Evolutionary conservation across 2,797 vertebrate genomes (phyloP).

Genomic region (Premnoplex brunnescens): DNA sequence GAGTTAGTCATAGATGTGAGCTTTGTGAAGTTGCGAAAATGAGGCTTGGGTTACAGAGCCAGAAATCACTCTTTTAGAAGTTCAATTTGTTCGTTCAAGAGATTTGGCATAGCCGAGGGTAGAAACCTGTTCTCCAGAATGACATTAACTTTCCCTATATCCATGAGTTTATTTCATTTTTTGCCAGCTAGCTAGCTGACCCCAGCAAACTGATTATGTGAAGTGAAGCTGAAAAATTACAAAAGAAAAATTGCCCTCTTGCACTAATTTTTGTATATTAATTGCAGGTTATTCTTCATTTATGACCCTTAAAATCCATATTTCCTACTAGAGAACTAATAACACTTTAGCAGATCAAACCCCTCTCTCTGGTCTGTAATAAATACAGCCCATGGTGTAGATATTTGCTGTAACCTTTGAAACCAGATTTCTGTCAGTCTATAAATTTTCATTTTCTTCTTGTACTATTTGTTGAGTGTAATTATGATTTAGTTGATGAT

Average conservation of each 20-base stretch:
- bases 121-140: not conserved
- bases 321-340: not conserved
- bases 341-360: not conserved
- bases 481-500: not conserved
- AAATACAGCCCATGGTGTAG: not conserved
- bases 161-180: not conserved
- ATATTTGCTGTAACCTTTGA: not conserved
- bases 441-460: not conserved
- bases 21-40: conserved; percentile 28
- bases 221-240: not conserved
- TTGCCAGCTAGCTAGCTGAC: not conserved
- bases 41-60: not conserved
- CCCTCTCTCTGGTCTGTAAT: not conserved
- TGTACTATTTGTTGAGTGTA: not conserved
- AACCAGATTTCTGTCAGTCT: not conserved
- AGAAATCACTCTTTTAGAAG: conserved; percentile 36
- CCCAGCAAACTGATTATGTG: not conserved
- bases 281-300: conserved; percentile 15
- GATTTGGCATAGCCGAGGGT: not conserved
- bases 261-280: conserved; percentile 6
- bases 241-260: not conserved
- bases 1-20: conserved; percentile 47
- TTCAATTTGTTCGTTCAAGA: conserved; percentile 38
- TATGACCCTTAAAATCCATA: not conserved
- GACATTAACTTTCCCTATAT: not conserved